Evolutionary conservation across 1,140 invertebrate species (phyloP).

Genomic region (Zophobas morio): DNA sequence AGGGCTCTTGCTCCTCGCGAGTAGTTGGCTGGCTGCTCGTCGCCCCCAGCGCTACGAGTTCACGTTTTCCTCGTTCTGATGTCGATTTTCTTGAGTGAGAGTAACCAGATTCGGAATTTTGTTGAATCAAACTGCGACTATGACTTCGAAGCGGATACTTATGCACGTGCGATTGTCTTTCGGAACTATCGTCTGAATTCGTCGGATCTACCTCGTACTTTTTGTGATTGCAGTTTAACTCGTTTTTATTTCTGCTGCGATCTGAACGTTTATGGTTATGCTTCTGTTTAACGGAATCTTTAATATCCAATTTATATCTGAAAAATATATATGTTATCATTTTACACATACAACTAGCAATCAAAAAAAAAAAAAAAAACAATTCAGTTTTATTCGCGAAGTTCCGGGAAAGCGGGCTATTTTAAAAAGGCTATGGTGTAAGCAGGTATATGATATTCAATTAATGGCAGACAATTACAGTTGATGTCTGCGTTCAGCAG

Average conservation of each 20-base stretch:
- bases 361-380: too few relatives aligned
- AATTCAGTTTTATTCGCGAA: too few relatives aligned
- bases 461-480: too few relatives aligned
- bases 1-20: constrained; percentile 60
- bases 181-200: not conserved
- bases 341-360: too few relatives aligned
- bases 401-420: too few relatives aligned
- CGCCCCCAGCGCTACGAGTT: constrained; percentile 64
- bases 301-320: constrained; percentile 38
- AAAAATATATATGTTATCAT: not conserved
- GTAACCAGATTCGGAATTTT: constrained; percentile 7
- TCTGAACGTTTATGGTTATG: constrained; percentile 18
- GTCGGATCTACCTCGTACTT: constrained; percentile 22
- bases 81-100: constrained; percentile 44
- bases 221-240: constrained; percentile 10
- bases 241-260: constrained; percentile 8
- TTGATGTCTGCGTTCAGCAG: too few relatives aligned
- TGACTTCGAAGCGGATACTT: constrained; percentile 68
- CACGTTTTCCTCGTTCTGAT: constrained; percentile 55
- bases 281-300: constrained; percentile 16
- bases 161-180: constrained; percentile 59
- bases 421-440: too few relatives aligned
- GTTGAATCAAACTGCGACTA: constrained; percentile 45
- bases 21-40: constrained; percentile 58
- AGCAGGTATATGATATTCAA: too few relatives aligned